These are phyloP conservation scores for Volucella inflata DNA, from an alignment of 2,888 invertebrate species.

Conservation along the genomic window DNA sequence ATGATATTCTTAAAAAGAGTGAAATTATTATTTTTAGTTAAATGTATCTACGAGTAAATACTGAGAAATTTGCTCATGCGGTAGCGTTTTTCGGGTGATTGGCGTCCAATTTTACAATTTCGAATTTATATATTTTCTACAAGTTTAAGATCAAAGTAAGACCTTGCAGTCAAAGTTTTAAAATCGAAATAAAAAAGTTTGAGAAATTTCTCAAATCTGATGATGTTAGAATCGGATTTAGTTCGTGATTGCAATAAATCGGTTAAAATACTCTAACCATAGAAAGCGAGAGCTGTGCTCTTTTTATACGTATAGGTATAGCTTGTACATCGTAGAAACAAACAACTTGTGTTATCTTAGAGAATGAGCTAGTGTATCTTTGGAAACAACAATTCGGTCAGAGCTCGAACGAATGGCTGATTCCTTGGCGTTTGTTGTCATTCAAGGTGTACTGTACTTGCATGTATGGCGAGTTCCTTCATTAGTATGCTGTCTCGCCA, in stretches of 20 bases:
- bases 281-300: conserved; percentile 56
- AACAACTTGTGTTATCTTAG: conserved; percentile 20
- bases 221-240: too few relatives aligned
- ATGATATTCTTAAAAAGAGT: conserved; percentile 59
- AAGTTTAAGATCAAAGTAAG: conserved; percentile 44
- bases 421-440: conserved; percentile 35
- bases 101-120: conserved; percentile 17
- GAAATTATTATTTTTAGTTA: conserved; percentile 53
- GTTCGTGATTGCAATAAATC: conserved; percentile 37
- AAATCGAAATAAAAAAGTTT: not conserved
- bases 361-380: conserved; percentile 32
- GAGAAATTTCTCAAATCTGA: too few relatives aligned
- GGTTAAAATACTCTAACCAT: conserved; percentile 63
- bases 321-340: conserved; percentile 2
- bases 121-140: conserved; percentile 10
- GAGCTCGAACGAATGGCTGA: conserved; percentile 3
- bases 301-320: not conserved
- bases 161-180: not conserved
- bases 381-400: conserved; percentile 25
- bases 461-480: conserved; percentile 6
- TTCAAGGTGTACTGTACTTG: conserved; percentile 44
- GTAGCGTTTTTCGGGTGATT: conserved; percentile 46
- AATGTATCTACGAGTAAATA: conserved; percentile 3
- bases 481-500: conserved; percentile 58
- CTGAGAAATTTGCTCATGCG: conserved; percentile 22